A percentile compares a stretch with the other conserved stretches of the same genome.
phyloP scores from a whole-genome alignment of 2,888 invertebrate species.

The Drosophila paramelanica region DNA sequence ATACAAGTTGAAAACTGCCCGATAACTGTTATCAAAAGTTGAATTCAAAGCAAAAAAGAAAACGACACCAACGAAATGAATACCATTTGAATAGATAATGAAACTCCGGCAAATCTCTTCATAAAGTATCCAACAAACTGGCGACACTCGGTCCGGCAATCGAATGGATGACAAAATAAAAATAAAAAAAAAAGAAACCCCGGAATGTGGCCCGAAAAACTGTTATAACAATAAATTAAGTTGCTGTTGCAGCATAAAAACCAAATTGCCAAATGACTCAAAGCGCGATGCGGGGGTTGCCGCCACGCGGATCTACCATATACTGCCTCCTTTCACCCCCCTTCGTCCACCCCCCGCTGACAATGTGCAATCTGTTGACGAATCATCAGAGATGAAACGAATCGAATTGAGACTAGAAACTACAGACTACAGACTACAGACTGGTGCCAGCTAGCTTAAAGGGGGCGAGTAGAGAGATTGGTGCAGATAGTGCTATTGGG shows the following conservation, averaged over 20 bases:
- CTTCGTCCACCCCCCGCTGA: neutral
- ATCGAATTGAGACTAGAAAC: conserved; percentile 32
- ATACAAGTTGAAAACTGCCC: conserved; percentile 11
- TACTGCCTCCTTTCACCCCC: no score
- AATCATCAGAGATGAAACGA: conserved; percentile 58
- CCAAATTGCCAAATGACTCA: conserved; percentile 66
- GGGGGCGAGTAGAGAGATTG: neutral
- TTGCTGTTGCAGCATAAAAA: conserved; percentile 77
- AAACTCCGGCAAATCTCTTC: conserved; percentile 49
- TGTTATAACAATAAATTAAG: conserved; percentile 77
- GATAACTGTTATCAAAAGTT: conserved; percentile 12
- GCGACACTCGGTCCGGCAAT: conserved; percentile 48
- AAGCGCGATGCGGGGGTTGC: conserved; percentile 6
- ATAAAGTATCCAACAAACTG: conserved; percentile 57
- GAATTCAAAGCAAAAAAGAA: conserved; percentile 1
- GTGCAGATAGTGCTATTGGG: neutral
- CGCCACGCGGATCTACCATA: neutral
- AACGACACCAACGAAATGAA: conserved; percentile 11
- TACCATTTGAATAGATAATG: conserved; percentile 56
- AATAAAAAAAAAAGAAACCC: neutral
- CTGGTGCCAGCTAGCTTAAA: no score
- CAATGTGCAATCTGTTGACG: conserved; percentile 66
- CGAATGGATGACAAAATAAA: conserved; percentile 23
- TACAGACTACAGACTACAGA: conserved; percentile 1
- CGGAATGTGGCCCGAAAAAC: conserved; percentile 59